Base-by-base conservation (phyloP, 2,797 vertebrate genomes). In the Clarias platycephalus region DNA sequence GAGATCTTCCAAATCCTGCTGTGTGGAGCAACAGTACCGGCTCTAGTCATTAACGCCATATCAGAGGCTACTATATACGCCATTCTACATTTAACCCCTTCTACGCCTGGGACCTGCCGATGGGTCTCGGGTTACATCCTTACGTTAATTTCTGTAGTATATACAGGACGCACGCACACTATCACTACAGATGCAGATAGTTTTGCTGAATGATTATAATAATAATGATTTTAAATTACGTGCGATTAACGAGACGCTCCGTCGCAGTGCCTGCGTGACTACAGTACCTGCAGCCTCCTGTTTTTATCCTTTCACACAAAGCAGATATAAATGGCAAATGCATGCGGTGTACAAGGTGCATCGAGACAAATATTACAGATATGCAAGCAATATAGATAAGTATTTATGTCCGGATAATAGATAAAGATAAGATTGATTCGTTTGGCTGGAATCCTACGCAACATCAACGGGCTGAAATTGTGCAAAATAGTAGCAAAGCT, bases 11-110 rank as follows among this genome's bases (percentile, higher is more conserved):
- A 66, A 72, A 83, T 53, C 40, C 44, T 76, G 34, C 71, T 77
- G 75, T 83, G 91, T 84, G 68, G 80, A 81, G 85, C 86, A 88
- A 72, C 81, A 77, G 84, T 62, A 84, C 88, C 87, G 90, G 82
- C 88, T 87, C 81, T 76, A 89, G 91, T 91, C 89, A 93, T 93
- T 92, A 94, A 90, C 90, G 80, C 60, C 84, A 83, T 83, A 87
- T 89, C 88, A 86, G 12, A 86, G 57, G 78, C 70, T 75, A 83
- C 84, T 88, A 84, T 88, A 84, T 62, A 12, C 82, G 77, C 55
- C 85, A 63, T 89, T 86, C 91, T 85, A 90, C 88, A 87, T 89
- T 88, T 90, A 89, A 92, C 91, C 91, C 58, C 22, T 40, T 63
- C 40, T 40, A 62, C 22, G 8, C 12, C 34, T 31, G 40, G 12